Conservation (phyloP, 2,888 invertebrate species). For the Perizoma affinitatum region DNA sequence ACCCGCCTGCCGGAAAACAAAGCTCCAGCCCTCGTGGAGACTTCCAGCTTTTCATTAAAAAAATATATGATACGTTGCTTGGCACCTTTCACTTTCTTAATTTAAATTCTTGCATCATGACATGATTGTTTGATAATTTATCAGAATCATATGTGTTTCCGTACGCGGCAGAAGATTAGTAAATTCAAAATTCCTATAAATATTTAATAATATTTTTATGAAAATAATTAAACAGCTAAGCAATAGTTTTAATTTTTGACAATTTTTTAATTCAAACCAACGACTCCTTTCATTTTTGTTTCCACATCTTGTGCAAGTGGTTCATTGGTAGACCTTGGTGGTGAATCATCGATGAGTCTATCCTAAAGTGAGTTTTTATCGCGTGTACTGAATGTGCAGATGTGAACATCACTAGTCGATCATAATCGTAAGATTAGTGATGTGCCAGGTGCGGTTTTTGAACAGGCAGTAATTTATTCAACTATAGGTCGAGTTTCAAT, state of each 20-base stretch:
- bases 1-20: slow-evolving; percentile 68
- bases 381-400: slow-evolving; percentile 51
- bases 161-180: not conserved
- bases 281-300: slow-evolving; percentile 62
- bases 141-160: slow-evolving; percentile 24
- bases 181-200: not conserved
- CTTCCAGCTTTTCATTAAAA: slow-evolving; percentile 46
- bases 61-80: slow-evolving; percentile 10
- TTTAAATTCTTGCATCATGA: slow-evolving; percentile 32
- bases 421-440: slow-evolving; percentile 24
- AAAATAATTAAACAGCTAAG: too few species aligned
- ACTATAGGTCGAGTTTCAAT: slow-evolving; percentile 5
- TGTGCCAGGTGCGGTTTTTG: slow-evolving; percentile 25
- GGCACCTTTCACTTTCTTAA: slow-evolving; percentile 26
- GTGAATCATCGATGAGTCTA: slow-evolving; percentile 84
- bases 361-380: slow-evolving; percentile 78
- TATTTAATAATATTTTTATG: not conserved
- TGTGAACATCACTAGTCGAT: slow-evolving; percentile 44
- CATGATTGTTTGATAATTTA: slow-evolving; percentile 32
- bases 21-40: slow-evolving; percentile 66
- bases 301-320: slow-evolving; percentile 72
- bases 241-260: not conserved
- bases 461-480: slow-evolving; percentile 30
- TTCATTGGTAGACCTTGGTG: slow-evolving; percentile 66
- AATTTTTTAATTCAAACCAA: slow-evolving; percentile 16